Conservation (phyloP, 92 coral and sea anemone species). For the Epizoanthus illoricatus region DNA sequence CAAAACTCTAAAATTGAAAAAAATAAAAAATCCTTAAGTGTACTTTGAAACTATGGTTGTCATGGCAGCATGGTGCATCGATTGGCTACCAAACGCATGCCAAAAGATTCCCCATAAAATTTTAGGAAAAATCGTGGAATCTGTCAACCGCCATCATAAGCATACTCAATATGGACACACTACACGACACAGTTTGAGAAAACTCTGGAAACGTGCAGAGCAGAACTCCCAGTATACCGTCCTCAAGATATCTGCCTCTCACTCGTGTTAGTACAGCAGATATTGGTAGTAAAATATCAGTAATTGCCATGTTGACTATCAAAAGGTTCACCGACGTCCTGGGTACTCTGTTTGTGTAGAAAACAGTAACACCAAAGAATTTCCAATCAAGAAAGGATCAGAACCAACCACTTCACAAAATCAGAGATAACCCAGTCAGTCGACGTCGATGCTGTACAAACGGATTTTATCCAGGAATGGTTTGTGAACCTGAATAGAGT, state of each 20-base stretch:
- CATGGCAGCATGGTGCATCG: too few species aligned
- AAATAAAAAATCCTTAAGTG: too few species aligned
- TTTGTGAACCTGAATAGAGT: too few species aligned
- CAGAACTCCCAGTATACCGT: background rate
- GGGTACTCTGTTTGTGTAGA: background rate
- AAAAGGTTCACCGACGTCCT: background rate
- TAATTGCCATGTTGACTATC: constrained; percentile 7
- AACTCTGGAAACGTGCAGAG: background rate
- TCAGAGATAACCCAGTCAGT: too few species aligned
- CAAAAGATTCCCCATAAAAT: too few species aligned
- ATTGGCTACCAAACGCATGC: too few species aligned
- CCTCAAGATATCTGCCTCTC: background rate
- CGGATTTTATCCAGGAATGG: too few species aligned
- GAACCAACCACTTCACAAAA: background rate
- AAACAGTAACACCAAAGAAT: background rate
- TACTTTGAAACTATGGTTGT: too few species aligned
- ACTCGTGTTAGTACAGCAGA: background rate
- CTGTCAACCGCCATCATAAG: background rate
- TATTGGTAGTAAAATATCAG: background rate
- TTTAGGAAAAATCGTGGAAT: constrained; percentile 2
- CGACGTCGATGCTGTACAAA: too few species aligned
- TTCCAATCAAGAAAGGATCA: background rate
- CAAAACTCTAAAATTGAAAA: too few species aligned
- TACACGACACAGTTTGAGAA: background rate
- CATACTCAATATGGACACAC: background rate